Evolutionary conservation across 1,140 invertebrate genomes (phyloP).

Genomic region (Heliconius eleuchia): DNA sequence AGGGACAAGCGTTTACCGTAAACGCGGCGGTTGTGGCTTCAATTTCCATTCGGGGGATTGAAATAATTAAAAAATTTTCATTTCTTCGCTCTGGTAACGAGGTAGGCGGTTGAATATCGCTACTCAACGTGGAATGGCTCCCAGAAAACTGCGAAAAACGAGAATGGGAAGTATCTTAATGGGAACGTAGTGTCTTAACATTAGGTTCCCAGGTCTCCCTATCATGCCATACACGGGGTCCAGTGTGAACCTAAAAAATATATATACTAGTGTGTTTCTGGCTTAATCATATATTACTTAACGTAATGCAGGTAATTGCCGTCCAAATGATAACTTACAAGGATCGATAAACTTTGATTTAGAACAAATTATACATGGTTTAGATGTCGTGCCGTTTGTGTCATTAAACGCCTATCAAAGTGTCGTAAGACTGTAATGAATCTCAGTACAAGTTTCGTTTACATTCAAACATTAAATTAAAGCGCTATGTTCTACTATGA

Average conservation of each 20-base stretch:
- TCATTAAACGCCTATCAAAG: slow-evolving; percentile 35
- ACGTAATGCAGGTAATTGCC: slow-evolving; percentile 18
- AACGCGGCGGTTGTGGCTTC: no score
- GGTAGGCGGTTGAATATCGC: no score
- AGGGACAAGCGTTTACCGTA: no score
- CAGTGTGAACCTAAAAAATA: not conserved
- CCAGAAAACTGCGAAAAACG: no score
- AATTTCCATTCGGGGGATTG: no score
- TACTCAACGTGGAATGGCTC: no score
- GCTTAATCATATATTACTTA: slow-evolving; percentile 9
- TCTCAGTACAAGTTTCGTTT: slow-evolving; percentile 18
- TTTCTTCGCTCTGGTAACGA: no score
- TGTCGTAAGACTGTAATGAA: slow-evolving; percentile 19
- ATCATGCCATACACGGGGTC: no score
- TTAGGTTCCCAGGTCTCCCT: no score
- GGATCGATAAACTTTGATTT: slow-evolving; percentile 12
- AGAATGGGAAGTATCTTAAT: no score
- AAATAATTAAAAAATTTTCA: no score
- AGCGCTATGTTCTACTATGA: not conserved
- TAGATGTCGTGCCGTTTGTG: slow-evolving; percentile 14
- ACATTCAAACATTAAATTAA: slow-evolving; percentile 6
- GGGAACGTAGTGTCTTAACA: no score
- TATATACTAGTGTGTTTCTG: not conserved
- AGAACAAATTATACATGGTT: slow-evolving; percentile 20
- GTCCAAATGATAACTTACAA: slow-evolving; percentile 26